phyloP scores from a whole-genome alignment of 2,113 vertebrate species.

The Buteo buteo region DNA sequence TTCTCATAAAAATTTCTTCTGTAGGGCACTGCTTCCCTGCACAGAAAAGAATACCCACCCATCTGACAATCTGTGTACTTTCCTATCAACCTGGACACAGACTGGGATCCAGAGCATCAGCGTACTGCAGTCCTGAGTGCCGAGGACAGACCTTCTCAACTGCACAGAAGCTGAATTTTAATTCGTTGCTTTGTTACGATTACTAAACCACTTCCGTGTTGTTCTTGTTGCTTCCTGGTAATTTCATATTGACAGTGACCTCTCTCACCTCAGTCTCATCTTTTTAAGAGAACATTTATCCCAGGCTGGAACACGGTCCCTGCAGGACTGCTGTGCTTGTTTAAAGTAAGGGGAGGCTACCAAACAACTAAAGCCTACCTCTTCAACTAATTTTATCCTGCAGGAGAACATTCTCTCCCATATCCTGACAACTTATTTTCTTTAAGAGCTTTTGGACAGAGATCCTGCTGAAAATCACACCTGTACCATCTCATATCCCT shows the following conservation, averaged over 20 bases:
- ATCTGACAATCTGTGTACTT: background rate
- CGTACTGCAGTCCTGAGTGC: background rate
- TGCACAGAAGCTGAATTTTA: background rate
- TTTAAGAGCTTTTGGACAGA: background rate
- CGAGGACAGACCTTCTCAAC: background rate
- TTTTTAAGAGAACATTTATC: background rate
- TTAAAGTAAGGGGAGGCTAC: background rate
- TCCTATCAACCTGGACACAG: background rate
- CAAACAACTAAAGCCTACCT: background rate
- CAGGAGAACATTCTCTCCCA: background rate
- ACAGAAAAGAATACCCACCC: background rate
- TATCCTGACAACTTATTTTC: background rate
- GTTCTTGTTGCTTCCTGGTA: background rate
- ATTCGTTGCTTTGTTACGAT: background rate
- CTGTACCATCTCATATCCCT: background rate
- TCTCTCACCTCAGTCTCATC: background rate
- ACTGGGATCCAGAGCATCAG: background rate
- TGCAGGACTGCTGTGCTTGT: background rate
- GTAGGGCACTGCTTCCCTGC: background rate
- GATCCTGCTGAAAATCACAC: background rate
- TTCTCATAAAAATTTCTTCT: background rate
- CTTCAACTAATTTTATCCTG: background rate
- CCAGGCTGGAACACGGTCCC: background rate
- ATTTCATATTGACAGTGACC: background rate
- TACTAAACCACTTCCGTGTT: background rate